Evolutionary conservation across 2,888 invertebrate genomes (phyloP).

Genomic region (Lochmaea capreae): DNA sequence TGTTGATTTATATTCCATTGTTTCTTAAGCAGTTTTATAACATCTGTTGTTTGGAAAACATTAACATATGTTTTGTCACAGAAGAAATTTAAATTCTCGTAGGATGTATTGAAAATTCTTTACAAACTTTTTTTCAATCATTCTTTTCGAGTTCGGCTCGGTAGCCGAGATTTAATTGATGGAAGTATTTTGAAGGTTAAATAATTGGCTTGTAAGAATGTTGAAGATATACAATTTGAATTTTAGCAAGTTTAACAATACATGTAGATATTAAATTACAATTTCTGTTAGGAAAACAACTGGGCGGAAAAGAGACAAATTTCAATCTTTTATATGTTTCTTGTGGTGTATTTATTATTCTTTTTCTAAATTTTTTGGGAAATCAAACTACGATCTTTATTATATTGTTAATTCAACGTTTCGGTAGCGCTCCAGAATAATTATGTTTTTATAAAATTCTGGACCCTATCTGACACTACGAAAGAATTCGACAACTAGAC

Average conservation of each 20-base stretch:
- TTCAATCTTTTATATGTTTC: no score
- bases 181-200: slow-evolving; percentile 17
- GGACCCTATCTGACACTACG: no score
- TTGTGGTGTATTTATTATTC: no score
- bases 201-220: slow-evolving; percentile 1
- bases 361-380: no score
- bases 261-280: no score
- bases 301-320: no score
- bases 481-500: no score
- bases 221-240: neutral
- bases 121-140: slow-evolving; percentile 27
- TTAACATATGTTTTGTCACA: slow-evolving; percentile 56
- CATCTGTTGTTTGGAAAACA: slow-evolving; percentile 52
- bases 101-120: slow-evolving; percentile 42
- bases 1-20: slow-evolving; percentile 55
- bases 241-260: neutral
- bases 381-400: no score
- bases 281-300: no score
- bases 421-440: no score
- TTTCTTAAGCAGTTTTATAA: slow-evolving; percentile 51
- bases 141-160: neutral
- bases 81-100: slow-evolving; percentile 50
- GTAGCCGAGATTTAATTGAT: slow-evolving; percentile 10
- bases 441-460: no score
- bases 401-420: no score